Evolutionary conservation across 37 sponge, comb jelly and placozoan species (phyloP).

Genomic region (Aplysina aerophoba): DNA sequence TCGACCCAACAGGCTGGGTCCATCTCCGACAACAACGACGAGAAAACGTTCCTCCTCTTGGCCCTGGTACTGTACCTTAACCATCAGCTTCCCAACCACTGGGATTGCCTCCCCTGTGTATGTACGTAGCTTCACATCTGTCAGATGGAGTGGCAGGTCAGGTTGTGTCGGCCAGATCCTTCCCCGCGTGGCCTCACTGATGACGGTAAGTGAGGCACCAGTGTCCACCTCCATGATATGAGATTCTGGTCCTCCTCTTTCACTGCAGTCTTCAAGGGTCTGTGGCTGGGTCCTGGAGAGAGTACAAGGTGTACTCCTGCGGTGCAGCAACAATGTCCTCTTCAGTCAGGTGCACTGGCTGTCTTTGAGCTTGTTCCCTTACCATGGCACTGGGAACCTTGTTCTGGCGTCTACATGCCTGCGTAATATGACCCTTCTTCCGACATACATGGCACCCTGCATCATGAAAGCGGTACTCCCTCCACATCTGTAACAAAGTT

Average conservation of each 20-base stretch:
- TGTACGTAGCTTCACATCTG: not conserved
- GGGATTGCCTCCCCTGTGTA: slow-evolving; percentile 25
- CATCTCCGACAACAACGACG: slow-evolving; percentile 25
- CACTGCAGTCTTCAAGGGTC: too few species aligned
- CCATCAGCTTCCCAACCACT: slow-evolving; percentile 27
- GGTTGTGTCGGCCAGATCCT: not conserved
- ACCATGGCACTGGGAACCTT: too few species aligned
- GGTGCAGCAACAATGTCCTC: too few species aligned
- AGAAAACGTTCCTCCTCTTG: slow-evolving; percentile 7
- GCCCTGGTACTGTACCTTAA: slow-evolving; percentile 13
- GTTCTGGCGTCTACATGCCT: too few species aligned
- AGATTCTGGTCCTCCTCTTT: not conserved
- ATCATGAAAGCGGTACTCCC: too few species aligned
- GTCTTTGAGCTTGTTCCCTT: too few species aligned
- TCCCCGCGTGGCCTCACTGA: not conserved
- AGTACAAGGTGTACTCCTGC: too few species aligned
- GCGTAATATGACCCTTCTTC: too few species aligned
- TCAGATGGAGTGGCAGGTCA: not conserved
- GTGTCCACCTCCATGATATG: not conserved
- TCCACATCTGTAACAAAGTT: too few species aligned
- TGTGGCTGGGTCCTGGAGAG: too few species aligned
- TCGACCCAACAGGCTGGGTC: slow-evolving; percentile 23
- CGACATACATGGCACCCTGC: too few species aligned
- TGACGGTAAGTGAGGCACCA: not conserved
- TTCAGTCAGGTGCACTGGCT: too few species aligned